These are phyloP conservation scores for Cebus imitator DNA, from an alignment of 2,113 vertebrate genomes.

Conservation along the genomic window DNA sequence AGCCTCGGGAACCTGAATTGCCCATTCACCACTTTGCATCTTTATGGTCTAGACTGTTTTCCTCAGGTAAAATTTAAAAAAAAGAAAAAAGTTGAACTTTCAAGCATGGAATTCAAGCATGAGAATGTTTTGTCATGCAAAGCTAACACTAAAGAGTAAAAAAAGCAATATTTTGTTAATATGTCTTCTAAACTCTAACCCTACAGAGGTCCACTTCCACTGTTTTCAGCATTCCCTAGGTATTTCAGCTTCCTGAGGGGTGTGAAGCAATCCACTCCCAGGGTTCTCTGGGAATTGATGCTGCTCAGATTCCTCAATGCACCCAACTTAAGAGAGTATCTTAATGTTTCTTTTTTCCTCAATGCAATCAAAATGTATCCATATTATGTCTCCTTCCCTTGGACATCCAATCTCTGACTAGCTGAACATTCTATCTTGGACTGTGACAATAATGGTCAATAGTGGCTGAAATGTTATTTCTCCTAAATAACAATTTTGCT, in stretches of 20 bases:
- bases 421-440: not conserved
- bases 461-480: not conserved
- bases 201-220: not conserved
- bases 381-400: not conserved
- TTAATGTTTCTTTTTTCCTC: not conserved
- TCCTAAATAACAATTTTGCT: not conserved
- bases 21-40: not conserved
- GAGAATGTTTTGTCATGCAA: not conserved
- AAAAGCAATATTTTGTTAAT: not conserved
- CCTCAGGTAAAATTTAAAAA: not conserved
- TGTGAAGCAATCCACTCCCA: not conserved
- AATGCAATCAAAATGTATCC: not conserved
- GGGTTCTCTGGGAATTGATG: not conserved
- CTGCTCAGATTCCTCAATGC: not conserved
- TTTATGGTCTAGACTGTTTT: not conserved
- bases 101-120: not conserved
- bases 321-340: not conserved
- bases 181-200: not conserved
- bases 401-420: not conserved
- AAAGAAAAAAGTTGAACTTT: not conserved
- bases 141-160: not conserved
- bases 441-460: not conserved
- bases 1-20: not conserved
- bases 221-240: not conserved
- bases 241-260: not conserved